Base-by-base conservation (phyloP, 2,888 invertebrate genomes). In the Drosophila atroscutellata region DNA sequence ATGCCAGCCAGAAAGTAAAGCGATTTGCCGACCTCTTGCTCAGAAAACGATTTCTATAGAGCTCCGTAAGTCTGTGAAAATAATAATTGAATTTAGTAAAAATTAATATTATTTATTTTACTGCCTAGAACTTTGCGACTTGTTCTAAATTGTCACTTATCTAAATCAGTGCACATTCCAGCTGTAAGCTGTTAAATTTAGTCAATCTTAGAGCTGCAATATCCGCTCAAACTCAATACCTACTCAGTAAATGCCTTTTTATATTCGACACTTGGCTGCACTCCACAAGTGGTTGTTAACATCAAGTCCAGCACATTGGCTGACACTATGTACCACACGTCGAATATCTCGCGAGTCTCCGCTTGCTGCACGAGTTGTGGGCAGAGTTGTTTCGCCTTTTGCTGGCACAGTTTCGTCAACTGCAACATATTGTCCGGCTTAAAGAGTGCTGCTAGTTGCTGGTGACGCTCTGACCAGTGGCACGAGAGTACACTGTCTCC, bases 31-130 rank as follows among this genome's bases (percentile, higher is more conserved):
- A 83, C 18, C 70, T 70, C 0, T 77, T 47, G 55, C 77, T 76
- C 13, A 86, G 47, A 34, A 83, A 85, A 15, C 86, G 85, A 20
- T 77, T 42, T 6, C 86, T 74, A 49, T 86, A 86, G 1, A 86
- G 56, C n/a, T 80, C 65, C 0, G 73, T 70, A 1, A 84, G 58
- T 3, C 83, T 84, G 34, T 0, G 26, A 34, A 47, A 5, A 15
- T n/a, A 39, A 37, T 1, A 50, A 28, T 24, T 8, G 11, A 37
- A 28, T 18, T 1, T 15, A 24, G 8, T 45, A 8, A 1, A 37
- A 3, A 18, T 15, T 1, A 7, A 26, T 30, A 32, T 20, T 45
- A 9, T 3, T 30, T 9, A 8, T 30, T 18, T 37, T 18, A 1
- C 36, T 37, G 36, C 7, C 2, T 2, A 18, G 1, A 8, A 9